Percentiles rank a stretch among this genome's conserved stretches.
These are phyloP conservation scores for Diplolepis rosae DNA, from an alignment of 2,888 invertebrate species.

Conservation along the genomic window DNA sequence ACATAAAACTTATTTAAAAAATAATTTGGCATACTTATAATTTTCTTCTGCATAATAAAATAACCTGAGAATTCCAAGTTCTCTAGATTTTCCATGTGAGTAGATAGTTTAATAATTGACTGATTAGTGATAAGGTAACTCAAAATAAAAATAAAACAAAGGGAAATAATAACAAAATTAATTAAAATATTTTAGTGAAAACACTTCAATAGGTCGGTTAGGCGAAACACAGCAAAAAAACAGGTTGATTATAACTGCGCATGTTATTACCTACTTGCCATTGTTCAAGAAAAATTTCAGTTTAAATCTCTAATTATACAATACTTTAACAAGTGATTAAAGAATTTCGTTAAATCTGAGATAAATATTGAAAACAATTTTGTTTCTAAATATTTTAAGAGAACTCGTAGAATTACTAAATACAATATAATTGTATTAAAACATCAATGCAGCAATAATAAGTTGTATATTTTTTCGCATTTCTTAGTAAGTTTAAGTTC, in stretches of 20 bases:
- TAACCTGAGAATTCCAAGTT: background rate
- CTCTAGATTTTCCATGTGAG: background rate
- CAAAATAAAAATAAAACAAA: constrained; percentile 20
- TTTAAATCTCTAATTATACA: background rate
- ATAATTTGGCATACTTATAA: too few species aligned
- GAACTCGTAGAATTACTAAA: background rate
- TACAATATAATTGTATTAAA: too few species aligned
- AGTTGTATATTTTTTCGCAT: too few species aligned
- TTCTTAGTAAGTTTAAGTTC: too few species aligned
- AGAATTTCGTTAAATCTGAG: background rate
- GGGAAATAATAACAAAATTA: background rate
- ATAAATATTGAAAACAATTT: background rate
- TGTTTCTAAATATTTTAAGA: background rate
- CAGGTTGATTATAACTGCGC: background rate
- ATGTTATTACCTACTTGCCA: background rate
- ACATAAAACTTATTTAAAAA: too few species aligned
- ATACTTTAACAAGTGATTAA: background rate
- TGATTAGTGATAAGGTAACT: background rate
- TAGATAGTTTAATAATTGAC: background rate
- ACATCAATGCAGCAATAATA: too few species aligned
- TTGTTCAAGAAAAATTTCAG: background rate
- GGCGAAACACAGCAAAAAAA: constrained; percentile 28
- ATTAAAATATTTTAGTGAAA: constrained; percentile 23
- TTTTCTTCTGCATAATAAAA: too few species aligned
- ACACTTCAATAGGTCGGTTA: constrained; percentile 21